phyloP scores from a whole-genome alignment of 2,113 vertebrate genomes.

The Phrynosoma blainvillii region DNA sequence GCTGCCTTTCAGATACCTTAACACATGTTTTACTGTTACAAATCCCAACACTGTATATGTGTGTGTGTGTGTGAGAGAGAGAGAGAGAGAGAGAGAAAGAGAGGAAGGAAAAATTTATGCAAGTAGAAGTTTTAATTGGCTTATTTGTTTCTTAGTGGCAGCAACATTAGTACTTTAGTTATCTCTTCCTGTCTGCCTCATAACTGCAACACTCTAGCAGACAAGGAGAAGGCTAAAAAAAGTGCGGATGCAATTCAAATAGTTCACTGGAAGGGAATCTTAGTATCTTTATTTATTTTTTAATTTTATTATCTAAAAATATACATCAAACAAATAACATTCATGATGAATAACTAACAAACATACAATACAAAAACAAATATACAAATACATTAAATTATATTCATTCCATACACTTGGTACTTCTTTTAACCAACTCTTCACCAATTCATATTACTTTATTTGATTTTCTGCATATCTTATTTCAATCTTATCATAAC shows the following conservation, averaged over 20 bases:
- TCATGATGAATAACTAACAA: neutral
- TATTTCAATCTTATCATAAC: too few species aligned
- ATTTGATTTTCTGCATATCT: too few species aligned
- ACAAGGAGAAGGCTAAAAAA: conserved; percentile 49
- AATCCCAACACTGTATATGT: too few species aligned
- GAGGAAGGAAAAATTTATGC: neutral
- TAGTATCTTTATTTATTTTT: conserved; percentile 47
- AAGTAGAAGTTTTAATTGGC: conserved; percentile 55
- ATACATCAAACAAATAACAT: too few species aligned
- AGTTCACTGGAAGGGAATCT: conserved; percentile 37
- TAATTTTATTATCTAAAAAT: neutral
- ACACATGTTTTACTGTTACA: too few species aligned
- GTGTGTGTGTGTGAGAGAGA: too few species aligned
- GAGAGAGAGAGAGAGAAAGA: neutral
- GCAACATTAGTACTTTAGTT: conserved; percentile 59
- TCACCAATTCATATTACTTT: too few species aligned
- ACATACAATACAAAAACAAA: neutral
- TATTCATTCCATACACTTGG: neutral
- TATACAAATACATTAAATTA: neutral
- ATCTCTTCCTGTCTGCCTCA: conserved; percentile 53
- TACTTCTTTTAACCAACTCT: too few species aligned
- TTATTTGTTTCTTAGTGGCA: conserved; percentile 59
- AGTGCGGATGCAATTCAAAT: conserved; percentile 52
- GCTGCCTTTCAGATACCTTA: too few species aligned
- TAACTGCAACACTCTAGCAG: conserved; percentile 50